Percentiles rank a stretch among this genome's conserved stretches.
Evolutionary conservation across 2,113 vertebrate species (phyloP).

Genomic region (Hemiscyllium ocellatum): DNA sequence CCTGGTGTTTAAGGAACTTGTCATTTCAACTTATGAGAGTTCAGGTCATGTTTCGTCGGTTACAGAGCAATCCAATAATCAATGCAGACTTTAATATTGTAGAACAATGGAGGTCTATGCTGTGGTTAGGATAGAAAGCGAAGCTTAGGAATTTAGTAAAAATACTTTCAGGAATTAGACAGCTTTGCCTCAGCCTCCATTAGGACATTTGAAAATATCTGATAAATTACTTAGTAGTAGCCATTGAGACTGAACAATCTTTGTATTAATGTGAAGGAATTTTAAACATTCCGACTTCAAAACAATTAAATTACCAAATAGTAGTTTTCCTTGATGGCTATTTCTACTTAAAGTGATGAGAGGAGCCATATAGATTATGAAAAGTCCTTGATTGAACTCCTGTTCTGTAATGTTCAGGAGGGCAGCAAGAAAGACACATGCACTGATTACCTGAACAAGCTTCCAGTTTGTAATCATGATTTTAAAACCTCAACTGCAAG

Average conservation of each 20-base stretch:
- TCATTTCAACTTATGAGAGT: neutral
- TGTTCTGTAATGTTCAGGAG: neutral
- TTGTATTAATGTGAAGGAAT: neutral
- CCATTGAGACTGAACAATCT: neutral
- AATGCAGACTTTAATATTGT: slow-evolving; percentile 7
- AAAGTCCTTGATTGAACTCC: neutral
- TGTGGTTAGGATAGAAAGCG: neutral
- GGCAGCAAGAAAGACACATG: neutral
- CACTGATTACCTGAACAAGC: neutral
- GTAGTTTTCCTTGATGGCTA: neutral
- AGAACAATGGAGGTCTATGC: neutral
- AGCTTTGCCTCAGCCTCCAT: neutral
- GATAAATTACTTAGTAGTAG: neutral
- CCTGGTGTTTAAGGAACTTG: neutral
- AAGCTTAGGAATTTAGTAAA: slow-evolving; percentile 10
- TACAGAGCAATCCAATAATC: neutral
- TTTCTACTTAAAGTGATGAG: neutral
- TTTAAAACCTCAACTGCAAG: neutral
- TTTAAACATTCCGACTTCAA: neutral
- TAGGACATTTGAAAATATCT: neutral
- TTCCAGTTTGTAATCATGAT: neutral
- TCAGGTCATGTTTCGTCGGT: neutral
- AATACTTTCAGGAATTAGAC: neutral
- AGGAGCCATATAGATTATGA: neutral
- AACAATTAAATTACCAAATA: neutral